These are phyloP conservation scores for Hirtodrosophila cameraria DNA, from an alignment of 2,888 invertebrate species.

Conservation along the genomic window DNA sequence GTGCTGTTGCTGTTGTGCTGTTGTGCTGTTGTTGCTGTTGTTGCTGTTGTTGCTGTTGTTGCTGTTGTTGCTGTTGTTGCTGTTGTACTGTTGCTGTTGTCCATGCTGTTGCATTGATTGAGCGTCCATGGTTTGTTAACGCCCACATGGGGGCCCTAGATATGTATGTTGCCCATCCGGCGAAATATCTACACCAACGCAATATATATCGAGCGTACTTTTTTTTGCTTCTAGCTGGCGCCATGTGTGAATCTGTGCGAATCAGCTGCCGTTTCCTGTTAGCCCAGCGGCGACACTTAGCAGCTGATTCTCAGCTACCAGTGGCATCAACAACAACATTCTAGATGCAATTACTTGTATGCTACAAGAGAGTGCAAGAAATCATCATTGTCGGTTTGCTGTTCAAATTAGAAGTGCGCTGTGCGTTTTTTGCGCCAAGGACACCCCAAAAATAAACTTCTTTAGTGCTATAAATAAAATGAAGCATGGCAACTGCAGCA, in stretches of 20 bases:
- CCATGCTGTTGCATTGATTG: slow-evolving; percentile 35
- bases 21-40: slow-evolving; percentile 10
- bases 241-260: slow-evolving; percentile 33
- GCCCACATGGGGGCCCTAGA: slow-evolving; percentile 34
- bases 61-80: slow-evolving; percentile 5
- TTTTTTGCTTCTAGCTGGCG: slow-evolving; percentile 16
- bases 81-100: slow-evolving; percentile 10
- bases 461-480: slow-evolving; percentile 64
- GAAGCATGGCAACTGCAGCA: slow-evolving; percentile 42
- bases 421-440: slow-evolving; percentile 49
- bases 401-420: slow-evolving; percentile 52
- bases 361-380: slow-evolving; percentile 18
- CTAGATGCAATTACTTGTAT: slow-evolving; percentile 28
- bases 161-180: slow-evolving; percentile 1
- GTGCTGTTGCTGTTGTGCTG: slow-evolving; percentile 2
- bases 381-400: slow-evolving; percentile 33
- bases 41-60: too few species aligned
- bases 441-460: slow-evolving; percentile 68
- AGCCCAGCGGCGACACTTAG: slow-evolving; percentile 52
- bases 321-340: neutral
- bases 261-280: slow-evolving; percentile 41
- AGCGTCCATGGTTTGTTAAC: slow-evolving; percentile 28
- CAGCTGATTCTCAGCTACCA: slow-evolving; percentile 46
- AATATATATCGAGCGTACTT: too few species aligned
- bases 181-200: slow-evolving; percentile 1